A percentile compares a stretch with the other conserved stretches of the same genome.
Conservation (phyloP, 2,888 invertebrate genomes). For the Acanthosoma haemorrhoidale region DNA sequence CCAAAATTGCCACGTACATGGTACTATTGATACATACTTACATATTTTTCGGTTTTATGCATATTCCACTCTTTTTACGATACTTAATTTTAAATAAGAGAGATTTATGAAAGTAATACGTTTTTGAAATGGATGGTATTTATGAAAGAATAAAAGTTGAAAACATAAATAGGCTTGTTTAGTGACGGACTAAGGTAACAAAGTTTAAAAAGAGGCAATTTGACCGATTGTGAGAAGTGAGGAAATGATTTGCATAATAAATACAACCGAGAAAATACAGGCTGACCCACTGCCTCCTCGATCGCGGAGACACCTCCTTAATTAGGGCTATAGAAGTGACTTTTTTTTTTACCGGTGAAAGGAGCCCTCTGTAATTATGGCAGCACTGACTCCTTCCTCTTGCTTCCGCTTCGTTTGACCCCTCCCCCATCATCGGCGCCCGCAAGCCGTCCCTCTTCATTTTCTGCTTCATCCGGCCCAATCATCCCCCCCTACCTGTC, state of each 20-base stretch:
- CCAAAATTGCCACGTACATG: too few species aligned
- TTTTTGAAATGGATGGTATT: too few species aligned
- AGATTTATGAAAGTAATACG: too few species aligned
- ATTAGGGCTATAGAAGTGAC: neutral
- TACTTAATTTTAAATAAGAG: too few species aligned
- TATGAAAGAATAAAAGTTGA: too few species aligned
- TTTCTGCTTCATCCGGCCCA: slow-evolving; percentile 4
- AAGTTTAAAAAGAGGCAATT: neutral
- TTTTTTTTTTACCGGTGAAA: neutral
- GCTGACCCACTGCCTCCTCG: neutral
- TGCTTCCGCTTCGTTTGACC: neutral
- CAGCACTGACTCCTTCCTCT: neutral
- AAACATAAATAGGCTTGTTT: too few species aligned
- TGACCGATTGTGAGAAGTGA: neutral
- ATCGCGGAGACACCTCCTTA: neutral
- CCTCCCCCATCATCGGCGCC: neutral
- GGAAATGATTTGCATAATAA: neutral
- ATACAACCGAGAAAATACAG: neutral
- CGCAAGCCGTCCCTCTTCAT: slow-evolving; percentile 10
- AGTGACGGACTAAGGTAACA: too few species aligned
- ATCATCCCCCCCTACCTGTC: neutral
- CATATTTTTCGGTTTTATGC: too few species aligned
- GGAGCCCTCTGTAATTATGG: slow-evolving; percentile 1
- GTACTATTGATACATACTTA: too few species aligned
- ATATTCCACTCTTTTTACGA: too few species aligned